Conservation (phyloP, 2,888 invertebrate genomes). For the Lithophane ornitopus region DNA sequence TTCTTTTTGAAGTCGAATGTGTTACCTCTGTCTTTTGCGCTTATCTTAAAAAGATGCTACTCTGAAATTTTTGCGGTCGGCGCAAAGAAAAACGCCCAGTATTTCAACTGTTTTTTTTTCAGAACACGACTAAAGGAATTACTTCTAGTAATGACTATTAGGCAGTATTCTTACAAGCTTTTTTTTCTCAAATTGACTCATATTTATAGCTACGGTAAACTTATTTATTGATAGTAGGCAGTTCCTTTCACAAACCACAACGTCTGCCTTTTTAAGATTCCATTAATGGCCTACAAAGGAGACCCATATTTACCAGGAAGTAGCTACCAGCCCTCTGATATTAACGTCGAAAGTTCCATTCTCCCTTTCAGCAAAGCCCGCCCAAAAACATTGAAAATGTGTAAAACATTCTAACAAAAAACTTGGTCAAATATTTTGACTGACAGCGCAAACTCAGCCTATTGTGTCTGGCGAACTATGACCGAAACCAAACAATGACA, state of each 20-base stretch:
- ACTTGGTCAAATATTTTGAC: slow-evolving; percentile 63
- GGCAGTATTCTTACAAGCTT: background rate
- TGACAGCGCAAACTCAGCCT: slow-evolving; percentile 59
- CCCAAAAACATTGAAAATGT: slow-evolving; percentile 29
- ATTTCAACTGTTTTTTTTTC: background rate
- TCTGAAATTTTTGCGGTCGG: background rate
- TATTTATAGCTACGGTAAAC: background rate
- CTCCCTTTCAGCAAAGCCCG: slow-evolving; percentile 16
- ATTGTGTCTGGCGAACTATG: slow-evolving; percentile 60
- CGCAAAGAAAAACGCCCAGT: background rate
- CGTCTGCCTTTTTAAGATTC: background rate
- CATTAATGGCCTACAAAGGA: slow-evolving; percentile 27
- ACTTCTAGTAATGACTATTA: background rate
- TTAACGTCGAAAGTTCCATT: slow-evolving; percentile 7
- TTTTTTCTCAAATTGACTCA: background rate
- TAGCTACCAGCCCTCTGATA: slow-evolving; percentile 6
- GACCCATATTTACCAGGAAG: slow-evolving; percentile 29
- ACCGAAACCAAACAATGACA: slow-evolving; percentile 70
- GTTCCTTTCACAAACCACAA: background rate
- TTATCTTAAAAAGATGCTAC: slow-evolving; percentile 21
- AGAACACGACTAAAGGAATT: background rate
- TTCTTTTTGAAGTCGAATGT: slow-evolving; percentile 33
- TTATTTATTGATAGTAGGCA: background rate
- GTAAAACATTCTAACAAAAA: slow-evolving; percentile 51
- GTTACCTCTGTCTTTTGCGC: slow-evolving; percentile 1